phyloP scores from a whole-genome alignment of 2,888 invertebrate species.

The Seladonia tumulorum region DNA sequence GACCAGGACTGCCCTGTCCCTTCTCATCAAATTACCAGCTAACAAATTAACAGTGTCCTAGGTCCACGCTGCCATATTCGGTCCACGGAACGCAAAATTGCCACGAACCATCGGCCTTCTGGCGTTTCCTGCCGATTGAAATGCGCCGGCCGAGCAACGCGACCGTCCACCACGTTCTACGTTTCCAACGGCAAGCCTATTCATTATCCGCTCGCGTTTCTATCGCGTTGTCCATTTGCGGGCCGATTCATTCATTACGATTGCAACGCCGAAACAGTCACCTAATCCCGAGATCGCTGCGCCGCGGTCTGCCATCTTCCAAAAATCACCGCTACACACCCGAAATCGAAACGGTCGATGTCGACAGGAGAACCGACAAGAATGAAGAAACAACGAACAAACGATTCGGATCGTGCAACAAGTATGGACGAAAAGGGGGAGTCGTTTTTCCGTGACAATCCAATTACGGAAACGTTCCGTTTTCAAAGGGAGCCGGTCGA shows the following conservation, averaged over 20 bases:
- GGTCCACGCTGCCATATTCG: not conserved
- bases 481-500: conserved; percentile 5
- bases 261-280: conserved; percentile 57
- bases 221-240: conserved; percentile 67
- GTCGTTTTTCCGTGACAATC: not conserved
- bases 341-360: too few relatives aligned
- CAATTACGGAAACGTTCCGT: not conserved
- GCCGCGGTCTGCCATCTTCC: not conserved
- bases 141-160: conserved; percentile 68
- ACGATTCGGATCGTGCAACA: not conserved
- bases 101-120: conserved; percentile 45
- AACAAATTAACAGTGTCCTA: conserved; percentile 71
- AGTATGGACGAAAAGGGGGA: not conserved
- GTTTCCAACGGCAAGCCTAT: conserved; percentile 69
- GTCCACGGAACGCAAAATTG: conserved; percentile 53
- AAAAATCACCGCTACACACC: not conserved
- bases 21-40: conserved; percentile 71
- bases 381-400: not conserved
- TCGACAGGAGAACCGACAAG: not conserved
- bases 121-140: conserved; percentile 75
- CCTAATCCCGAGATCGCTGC: not conserved
- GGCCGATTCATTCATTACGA: conserved; percentile 72
- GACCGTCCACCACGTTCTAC: conserved; percentile 55
- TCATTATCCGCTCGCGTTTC: conserved; percentile 67
- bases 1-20: not conserved